Evolutionary conservation across 1,140 invertebrate genomes (phyloP), one percentile per base, ranked within the genome.

Genomic region (Lycorma delicatula): DNA sequence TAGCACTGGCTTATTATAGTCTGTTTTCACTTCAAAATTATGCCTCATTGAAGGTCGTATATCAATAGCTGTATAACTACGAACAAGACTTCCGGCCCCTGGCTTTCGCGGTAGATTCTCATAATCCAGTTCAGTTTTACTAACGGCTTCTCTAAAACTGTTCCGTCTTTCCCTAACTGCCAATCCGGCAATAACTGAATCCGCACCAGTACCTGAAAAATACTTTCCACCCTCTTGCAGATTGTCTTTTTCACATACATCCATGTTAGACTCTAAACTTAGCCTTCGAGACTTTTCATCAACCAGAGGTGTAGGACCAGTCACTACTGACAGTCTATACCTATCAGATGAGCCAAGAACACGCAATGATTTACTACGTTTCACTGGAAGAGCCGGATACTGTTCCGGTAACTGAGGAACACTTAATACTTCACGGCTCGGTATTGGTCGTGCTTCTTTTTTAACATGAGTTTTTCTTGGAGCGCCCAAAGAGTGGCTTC

Each of bases 61-160:
- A n/a, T 57, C 22, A 16, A 31, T 16, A 26, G 25, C 29, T 1
- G 46, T 58, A 27, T 61, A 54, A 41, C 51, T 54, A 47, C 51
- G 12, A 3, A 58, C 23, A 2, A 54, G 36, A 9, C 41, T 16
- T 20, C 41, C 16, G 23, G 23, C 41, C 5, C 23, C 41, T 12
- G 41, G 41, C 7, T 22, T 22, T 16, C 16, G 7, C 18, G 16
- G 16, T 44, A 22, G 1, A 16, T 7, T 22, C 7, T 20, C 41
- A 6, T 44, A 16, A 7, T 44, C 16, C 13, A 7, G 6, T 9
- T 22, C 23, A 5, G 22, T 26, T 59, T 67, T 72, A 56, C 64
- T 66, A 12, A 74, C 66, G 7, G 73, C 73, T 60, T 74, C 70
- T 22, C 72, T 61, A 63, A 73, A 74, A 62, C 73, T 74, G 56